phyloP scores from a whole-genome alignment of 92 coral and sea anemone genomes.

The Parazoanthus swiftii region DNA sequence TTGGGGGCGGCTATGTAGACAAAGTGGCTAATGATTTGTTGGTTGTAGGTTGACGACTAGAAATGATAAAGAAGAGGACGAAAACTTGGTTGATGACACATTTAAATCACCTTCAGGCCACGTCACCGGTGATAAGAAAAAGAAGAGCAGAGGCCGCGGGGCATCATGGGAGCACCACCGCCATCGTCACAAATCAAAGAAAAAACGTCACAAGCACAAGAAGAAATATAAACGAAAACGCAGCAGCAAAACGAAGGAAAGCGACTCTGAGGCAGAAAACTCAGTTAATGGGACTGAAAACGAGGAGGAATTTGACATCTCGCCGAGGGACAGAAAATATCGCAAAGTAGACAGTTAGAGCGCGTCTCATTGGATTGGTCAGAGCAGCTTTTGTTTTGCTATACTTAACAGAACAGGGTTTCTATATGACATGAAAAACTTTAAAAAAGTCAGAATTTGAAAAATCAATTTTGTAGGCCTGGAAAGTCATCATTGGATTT shows the following conservation, averaged over 20 bases:
- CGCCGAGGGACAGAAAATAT: slow-evolving; percentile 8
- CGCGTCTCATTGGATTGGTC: not conserved
- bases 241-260: slow-evolving; percentile 10
- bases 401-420: too few relatives aligned
- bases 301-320: not conserved
- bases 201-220: slow-evolving; percentile 39
- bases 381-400: too few relatives aligned
- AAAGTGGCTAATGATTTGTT: not conserved
- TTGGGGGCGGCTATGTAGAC: too few relatives aligned
- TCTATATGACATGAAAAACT: too few relatives aligned
- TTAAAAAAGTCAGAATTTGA: too few relatives aligned
- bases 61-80: not conserved
- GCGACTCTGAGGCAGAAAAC: slow-evolving; percentile 7
- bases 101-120: not conserved
- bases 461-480: too few relatives aligned
- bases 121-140: not conserved
- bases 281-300: slow-evolving; percentile 5
- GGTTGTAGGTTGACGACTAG: not conserved
- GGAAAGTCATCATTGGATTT: too few relatives aligned
- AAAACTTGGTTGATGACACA: not conserved
- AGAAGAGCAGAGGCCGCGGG: not conserved
- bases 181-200: slow-evolving; percentile 38
- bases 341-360: slow-evolving; percentile 2
- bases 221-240: slow-evolving; percentile 31
- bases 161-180: not conserved